Percentiles rank a stretch among this genome's conserved stretches.
Evolutionary conservation across 2,888 invertebrate genomes (phyloP).

Genomic region (Leucophora obtusa): DNA sequence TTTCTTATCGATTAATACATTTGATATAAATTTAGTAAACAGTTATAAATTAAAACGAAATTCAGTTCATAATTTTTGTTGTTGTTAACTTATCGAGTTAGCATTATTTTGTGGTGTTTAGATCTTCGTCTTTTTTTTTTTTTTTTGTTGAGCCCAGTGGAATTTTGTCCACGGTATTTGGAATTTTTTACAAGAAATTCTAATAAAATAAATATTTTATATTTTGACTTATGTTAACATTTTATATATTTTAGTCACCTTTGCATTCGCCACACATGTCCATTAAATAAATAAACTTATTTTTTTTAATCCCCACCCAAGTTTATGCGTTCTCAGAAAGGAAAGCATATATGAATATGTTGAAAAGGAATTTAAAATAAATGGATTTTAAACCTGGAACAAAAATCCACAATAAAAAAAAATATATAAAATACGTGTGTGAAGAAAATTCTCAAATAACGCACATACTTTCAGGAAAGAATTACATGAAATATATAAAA

Average conservation of each 20-base stretch:
- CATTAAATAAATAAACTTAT: conserved; percentile 50
- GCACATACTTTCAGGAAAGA: neutral
- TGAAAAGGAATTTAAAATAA: conserved; percentile 51
- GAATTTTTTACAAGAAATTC: too few relatives aligned
- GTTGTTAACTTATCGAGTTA: too few relatives aligned
- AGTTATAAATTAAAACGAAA: too few relatives aligned
- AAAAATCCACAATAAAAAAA: conserved; percentile 15
- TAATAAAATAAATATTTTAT: neutral
- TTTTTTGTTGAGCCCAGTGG: too few relatives aligned
- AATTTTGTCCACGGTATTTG: too few relatives aligned
- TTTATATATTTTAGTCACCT: conserved; percentile 17
- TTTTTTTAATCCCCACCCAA: conserved; percentile 28
- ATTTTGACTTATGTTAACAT: neutral
- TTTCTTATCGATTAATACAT: too few relatives aligned
- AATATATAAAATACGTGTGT: conserved; percentile 55
- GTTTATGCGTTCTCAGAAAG: conserved; percentile 32
- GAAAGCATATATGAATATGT: conserved; percentile 7
- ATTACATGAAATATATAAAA: conserved; percentile 35
- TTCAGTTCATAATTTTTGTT: too few relatives aligned
- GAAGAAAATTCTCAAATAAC: conserved; percentile 24
- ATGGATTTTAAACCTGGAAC: conserved; percentile 53
- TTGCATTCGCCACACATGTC: conserved; percentile 54
- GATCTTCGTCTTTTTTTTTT: too few relatives aligned
- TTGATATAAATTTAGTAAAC: too few relatives aligned
- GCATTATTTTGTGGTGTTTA: too few relatives aligned